Evolutionary conservation across 64 coral and sea anemone species (phyloP), one percentile per base, ranked within the genome.

Genomic region (Pocillopora verrucosa): DNA sequence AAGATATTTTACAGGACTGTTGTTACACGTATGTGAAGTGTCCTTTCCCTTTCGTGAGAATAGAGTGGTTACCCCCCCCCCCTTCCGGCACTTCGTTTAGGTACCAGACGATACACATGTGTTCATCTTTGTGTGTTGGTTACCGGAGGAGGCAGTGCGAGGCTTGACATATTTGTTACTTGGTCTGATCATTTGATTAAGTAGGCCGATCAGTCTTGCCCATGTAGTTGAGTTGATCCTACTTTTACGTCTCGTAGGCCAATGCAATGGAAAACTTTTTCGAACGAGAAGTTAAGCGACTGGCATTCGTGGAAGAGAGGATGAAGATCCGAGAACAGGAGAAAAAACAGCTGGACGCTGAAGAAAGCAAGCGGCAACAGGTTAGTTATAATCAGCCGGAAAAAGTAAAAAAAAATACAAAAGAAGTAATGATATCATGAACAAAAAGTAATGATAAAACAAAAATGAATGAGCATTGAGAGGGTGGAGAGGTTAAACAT

Each of bases 231-330:
- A 85, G 45, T 11, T 70, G 19, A 4, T 56, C 24, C 36, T 26
- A 30, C 30, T 60, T 26, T 36, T 88, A 30, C 16, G 74, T 60
- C 78, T 70, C 36, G 26, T 75, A 98, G 96, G 90, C 88, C 59
- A 95, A 80, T 77, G 77, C 94, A 12, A 95, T 98, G 90, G 96
- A 98, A 26, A 98, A 98, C 86, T 95, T 98, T 35, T 98, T 98
- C 36, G 96, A 98, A 77, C 90, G 96, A 58, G 96, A 98, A 89
- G 93, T 98, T 16, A 95, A 92, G 37, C 91, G 96, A 72, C 76
- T 98, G 58, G 83, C 90, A 20, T 98, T 98, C 86, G 93, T 95
- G n/a, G 93, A 98, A 34, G 96, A 95, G 77, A 83, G 96, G 59
- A 93, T 90, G 77, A 95, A 93, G 26, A 83, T 98, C 35, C 87